Conservation (phyloP, 2,797 vertebrate species). For the Pogoniulus pusillus region DNA sequence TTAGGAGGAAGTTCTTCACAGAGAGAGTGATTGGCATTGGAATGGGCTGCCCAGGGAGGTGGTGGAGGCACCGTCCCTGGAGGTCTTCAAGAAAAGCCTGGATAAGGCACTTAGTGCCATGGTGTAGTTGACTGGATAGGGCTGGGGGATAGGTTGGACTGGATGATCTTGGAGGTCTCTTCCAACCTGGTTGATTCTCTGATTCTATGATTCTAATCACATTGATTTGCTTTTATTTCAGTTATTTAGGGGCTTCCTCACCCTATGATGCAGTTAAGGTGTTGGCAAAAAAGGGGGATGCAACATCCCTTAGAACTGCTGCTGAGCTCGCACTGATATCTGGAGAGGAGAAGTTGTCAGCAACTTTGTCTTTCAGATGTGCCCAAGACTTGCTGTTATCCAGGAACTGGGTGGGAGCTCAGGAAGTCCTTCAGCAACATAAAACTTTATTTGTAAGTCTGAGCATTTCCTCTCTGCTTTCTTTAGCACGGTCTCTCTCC, state of each 20-base stretch:
- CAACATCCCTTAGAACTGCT: constrained; percentile 84
- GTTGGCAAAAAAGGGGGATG: constrained; percentile 89
- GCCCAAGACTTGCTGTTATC: constrained; percentile 85
- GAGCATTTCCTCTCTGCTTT: background rate
- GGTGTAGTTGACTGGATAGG: too few species aligned
- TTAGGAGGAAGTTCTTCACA: too few species aligned
- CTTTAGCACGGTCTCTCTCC: background rate
- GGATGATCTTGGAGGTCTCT: too few species aligned
- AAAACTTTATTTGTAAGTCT: constrained; percentile 84
- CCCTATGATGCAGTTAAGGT: constrained; percentile 93
- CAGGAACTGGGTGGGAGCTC: constrained; percentile 87
- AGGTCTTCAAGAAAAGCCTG: too few species aligned
- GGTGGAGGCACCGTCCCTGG: too few species aligned
- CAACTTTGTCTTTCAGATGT: constrained; percentile 86
- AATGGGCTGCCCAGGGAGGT: too few species aligned
- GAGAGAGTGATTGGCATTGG: too few species aligned
- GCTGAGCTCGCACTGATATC: constrained; percentile 82
- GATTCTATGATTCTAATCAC: too few species aligned
- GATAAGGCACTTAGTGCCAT: too few species aligned
- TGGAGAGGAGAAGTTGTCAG: constrained; percentile 83
- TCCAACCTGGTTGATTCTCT: too few species aligned
- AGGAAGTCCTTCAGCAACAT: constrained; percentile 84
- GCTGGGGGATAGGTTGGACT: too few species aligned
- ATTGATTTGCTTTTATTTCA: constrained; percentile 52
- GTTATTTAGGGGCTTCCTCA: constrained; percentile 86